Evolutionary conservation across 2,888 invertebrate genomes (phyloP).

Genomic region (Glaucopsyche alexis): DNA sequence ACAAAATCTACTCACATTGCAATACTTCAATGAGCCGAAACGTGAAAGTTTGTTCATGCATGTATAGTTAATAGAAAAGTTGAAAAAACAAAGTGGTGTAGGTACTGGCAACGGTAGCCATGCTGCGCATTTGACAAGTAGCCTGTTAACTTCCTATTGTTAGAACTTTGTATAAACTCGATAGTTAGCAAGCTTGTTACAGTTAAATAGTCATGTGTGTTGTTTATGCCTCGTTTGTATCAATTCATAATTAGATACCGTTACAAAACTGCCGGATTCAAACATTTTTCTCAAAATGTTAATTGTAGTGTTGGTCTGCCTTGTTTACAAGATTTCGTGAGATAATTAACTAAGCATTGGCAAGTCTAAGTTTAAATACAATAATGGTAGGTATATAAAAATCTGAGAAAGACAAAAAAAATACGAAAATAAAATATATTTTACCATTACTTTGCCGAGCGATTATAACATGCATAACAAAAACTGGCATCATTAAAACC

Average conservation of each 20-base stretch:
- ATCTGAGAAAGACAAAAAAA: too few species aligned
- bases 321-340: too few species aligned
- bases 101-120: not conserved
- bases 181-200: slow-evolving; percentile 7
- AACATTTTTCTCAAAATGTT: too few species aligned
- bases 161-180: slow-evolving; percentile 16
- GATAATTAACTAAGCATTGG: too few species aligned
- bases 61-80: not conserved
- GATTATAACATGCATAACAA: not conserved
- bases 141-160: slow-evolving; percentile 32
- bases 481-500: slow-evolving; percentile 23
- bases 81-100: not conserved
- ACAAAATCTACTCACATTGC: not conserved
- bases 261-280: not conserved
- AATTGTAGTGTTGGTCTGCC: too few species aligned
- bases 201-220: slow-evolving; percentile 1
- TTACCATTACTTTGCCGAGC: too few species aligned
- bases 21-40: not conserved
- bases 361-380: too few species aligned
- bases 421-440: too few species aligned
- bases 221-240: not conserved
- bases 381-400: too few species aligned
- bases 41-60: slow-evolving; percentile 11
- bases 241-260: not conserved
- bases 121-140: slow-evolving; percentile 30